phyloP scores from a whole-genome alignment of 2,888 invertebrate species.

The Drosophila kuntzei region DNA sequence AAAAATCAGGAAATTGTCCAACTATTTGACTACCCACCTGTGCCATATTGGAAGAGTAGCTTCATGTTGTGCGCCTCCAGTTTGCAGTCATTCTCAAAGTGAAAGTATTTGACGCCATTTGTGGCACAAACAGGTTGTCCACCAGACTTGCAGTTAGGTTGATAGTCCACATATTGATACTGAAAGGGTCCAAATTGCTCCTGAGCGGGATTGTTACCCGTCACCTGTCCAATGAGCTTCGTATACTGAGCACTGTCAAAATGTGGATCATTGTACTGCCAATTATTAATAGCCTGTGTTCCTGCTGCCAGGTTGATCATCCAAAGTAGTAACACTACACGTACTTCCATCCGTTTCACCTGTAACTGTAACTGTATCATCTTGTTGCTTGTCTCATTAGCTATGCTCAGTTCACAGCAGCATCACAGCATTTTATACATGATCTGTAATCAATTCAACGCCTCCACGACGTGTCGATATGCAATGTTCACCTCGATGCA shows the following conservation, averaged over 20 bases:
- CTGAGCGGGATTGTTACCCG: not conserved
- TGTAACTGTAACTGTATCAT: slow-evolving; percentile 1
- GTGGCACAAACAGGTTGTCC: slow-evolving; percentile 66
- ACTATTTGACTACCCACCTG: slow-evolving; percentile 41
- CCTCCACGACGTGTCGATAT: slow-evolving; percentile 40
- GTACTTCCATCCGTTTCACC: slow-evolving; percentile 7
- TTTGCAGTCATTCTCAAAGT: slow-evolving; percentile 64
- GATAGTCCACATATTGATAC: slow-evolving; percentile 68
- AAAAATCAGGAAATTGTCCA: too few species aligned
- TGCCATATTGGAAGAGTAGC: slow-evolving; percentile 60
- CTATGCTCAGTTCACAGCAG: not conserved
- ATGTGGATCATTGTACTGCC: slow-evolving; percentile 48
- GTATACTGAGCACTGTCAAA: slow-evolving; percentile 44
- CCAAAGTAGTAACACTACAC: not conserved
- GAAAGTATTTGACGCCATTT: slow-evolving; percentile 50
- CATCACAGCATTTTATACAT: slow-evolving; percentile 32
- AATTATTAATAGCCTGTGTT: not conserved
- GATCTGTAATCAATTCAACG: slow-evolving; percentile 20
- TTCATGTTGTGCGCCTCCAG: slow-evolving; percentile 64
- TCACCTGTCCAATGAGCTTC: slow-evolving; percentile 39
- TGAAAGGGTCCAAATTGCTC: slow-evolving; percentile 37
- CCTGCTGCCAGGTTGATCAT: not conserved
- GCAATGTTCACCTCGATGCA: slow-evolving; percentile 19
- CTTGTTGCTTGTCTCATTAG: not conserved
- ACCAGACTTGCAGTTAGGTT: slow-evolving; percentile 49